Evolutionary conservation across 2,888 invertebrate species (phyloP).

Genomic region (Coremacera marginata): DNA sequence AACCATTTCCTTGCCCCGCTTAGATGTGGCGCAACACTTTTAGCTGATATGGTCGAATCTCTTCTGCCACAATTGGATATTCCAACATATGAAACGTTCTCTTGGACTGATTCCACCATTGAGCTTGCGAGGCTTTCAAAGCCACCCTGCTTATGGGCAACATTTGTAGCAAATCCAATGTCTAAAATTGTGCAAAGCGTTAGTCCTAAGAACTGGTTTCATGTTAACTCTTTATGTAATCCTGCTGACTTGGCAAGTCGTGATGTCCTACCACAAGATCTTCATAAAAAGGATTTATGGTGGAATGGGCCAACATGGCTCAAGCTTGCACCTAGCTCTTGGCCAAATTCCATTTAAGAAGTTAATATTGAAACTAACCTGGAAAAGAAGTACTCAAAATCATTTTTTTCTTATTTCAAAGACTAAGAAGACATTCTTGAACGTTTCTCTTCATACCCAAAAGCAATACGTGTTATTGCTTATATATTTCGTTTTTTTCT

Average conservation of each 20-base stretch:
- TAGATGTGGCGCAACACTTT: constrained; percentile 25
- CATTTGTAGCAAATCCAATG: constrained; percentile 39
- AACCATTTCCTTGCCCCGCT: constrained; percentile 4
- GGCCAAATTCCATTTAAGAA: too few relatives aligned
- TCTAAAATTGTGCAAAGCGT: constrained; percentile 24
- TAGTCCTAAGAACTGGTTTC: constrained; percentile 24
- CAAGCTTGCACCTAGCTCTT: neutral
- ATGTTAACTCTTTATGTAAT: constrained; percentile 33
- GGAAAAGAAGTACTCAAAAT: too few relatives aligned
- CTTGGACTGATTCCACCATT: constrained; percentile 17
- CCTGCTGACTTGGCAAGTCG: constrained; percentile 36
- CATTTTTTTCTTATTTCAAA: neutral
- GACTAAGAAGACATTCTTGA: neutral
- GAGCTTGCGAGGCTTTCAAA: constrained; percentile 24
- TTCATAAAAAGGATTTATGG: constrained; percentile 23
- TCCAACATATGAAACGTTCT: neutral
- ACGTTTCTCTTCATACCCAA: neutral
- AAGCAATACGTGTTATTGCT: too few relatives aligned
- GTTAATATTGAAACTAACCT: neutral
- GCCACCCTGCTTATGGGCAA: constrained; percentile 26
- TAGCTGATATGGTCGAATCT: neutral
- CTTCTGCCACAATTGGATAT: neutral
- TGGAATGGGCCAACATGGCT: constrained; percentile 37
- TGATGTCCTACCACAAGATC: constrained; percentile 30
- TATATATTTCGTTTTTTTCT: neutral